Evolutionary conservation across 2,797 vertebrate species (phyloP), one percentile per base, ranked within the genome.

Genomic region (Halcyon smyrnensis): DNA sequence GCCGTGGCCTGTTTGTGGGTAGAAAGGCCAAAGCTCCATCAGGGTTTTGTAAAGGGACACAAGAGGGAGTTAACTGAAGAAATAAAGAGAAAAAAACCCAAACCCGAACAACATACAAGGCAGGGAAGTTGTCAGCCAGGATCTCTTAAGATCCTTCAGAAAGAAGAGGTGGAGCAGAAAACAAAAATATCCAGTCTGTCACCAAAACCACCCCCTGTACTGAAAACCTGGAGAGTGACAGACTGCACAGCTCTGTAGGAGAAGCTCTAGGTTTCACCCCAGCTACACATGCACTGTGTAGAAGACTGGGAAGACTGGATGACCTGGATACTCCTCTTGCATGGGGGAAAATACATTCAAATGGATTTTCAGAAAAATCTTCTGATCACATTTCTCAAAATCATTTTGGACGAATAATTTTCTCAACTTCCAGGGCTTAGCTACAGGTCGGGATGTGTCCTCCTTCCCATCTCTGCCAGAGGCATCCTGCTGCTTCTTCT

Each of bases 181-280:
- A 76, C 50, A 54, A 54, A 94, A 89, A 85, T 93, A 95, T 1
- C 54, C 83, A 65, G 89, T 94, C 91, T 96, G 79, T 77, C 87
- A 54, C 79, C 70, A 65, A 87, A 92, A 57, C 57, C 37, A 0
- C 71, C 71, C n/a, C 62, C 64, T 68, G 71, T 63, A 48, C 75
- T 79, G 71, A 8, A 85, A 91, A 83, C 81, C 84, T 85, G 65
- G 75, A n/a, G 87, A 90, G 64, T 11, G 46, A 13, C 82, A 87
- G 45, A 15, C 82, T 78, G 57, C 78, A 50, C 9, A 56, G 78
- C 34, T 70, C 71, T 5, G 41, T 1, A 14, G 51, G 68, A 83
- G 80, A 43, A 85, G 64, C 67, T 87, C 53, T n/a, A 10, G 30
- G 50, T 43, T 50, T 27, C 89, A 81, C n/a, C 73, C 37, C 2